Conservation (phyloP, 2,888 invertebrate species). For the Drosophila demipolita region DNA sequence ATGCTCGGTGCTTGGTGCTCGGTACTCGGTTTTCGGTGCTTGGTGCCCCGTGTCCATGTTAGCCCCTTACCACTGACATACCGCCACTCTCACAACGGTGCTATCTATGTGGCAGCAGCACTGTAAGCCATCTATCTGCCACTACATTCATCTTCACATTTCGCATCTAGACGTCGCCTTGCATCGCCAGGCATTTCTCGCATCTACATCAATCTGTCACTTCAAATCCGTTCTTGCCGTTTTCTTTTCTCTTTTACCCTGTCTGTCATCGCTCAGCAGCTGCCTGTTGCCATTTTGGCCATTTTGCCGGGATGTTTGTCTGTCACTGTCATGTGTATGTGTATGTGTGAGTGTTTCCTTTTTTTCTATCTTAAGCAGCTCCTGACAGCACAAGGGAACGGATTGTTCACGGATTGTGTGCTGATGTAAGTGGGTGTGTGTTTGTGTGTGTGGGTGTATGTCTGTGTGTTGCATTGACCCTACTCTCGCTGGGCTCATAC, state of each 20-base stretch:
- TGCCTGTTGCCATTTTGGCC: conserved; percentile 58
- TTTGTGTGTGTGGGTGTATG: background rate
- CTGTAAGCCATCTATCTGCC: conserved; percentile 56
- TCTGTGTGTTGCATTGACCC: background rate
- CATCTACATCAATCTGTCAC: conserved; percentile 71
- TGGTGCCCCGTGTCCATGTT: conserved; percentile 2
- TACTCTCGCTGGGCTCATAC: background rate
- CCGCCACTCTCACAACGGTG: too few relatives aligned
- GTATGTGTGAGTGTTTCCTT: conserved; percentile 20
- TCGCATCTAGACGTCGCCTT: conserved; percentile 16
- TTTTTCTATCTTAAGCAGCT: conserved; percentile 22
- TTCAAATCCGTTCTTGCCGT: conserved; percentile 57
- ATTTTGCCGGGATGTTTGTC: conserved; percentile 44
- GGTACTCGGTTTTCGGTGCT: background rate
- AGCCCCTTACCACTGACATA: background rate
- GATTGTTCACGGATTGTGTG: background rate
- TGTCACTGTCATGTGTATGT: conserved; percentile 21
- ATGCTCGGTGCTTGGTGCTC: conserved; percentile 1
- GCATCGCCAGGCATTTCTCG: conserved; percentile 19
- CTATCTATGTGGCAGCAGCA: conserved; percentile 4
- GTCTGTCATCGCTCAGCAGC: conserved; percentile 23
- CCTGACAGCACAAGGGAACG: conserved; percentile 12
- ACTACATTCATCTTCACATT: conserved; percentile 52
- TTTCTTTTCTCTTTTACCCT: conserved; percentile 8
- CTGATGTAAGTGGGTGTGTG: background rate